A percentile compares a stretch with the other conserved stretches of the same genome.
Conservation (phyloP, 2,797 vertebrate genomes). For the Aplochiton taeniatus region DNA sequence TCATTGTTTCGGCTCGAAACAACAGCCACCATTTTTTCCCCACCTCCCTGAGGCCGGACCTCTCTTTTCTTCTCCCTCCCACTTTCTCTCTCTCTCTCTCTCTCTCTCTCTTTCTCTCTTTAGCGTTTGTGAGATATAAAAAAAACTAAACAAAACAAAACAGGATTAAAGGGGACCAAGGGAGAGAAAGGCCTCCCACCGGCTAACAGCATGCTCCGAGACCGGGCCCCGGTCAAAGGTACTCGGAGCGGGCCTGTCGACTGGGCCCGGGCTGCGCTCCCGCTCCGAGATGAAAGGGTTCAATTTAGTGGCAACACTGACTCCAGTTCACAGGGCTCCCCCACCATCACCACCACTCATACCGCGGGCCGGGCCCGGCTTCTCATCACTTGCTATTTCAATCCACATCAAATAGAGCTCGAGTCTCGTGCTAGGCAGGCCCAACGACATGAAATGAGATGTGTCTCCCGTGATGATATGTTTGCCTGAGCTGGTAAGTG, state of each 20-base stretch:
- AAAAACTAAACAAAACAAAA: no score
- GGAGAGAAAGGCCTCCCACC: constrained; percentile 31
- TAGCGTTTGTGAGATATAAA: no score
- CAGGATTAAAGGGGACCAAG: constrained; percentile 22
- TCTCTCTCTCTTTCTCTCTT: background rate
- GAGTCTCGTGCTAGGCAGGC: constrained; percentile 4
- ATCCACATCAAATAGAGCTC: constrained; percentile 33
- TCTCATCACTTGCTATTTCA: constrained; percentile 31
- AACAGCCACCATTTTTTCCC: constrained; percentile 33
- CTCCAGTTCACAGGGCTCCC: constrained; percentile 39
- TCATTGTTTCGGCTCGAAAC: constrained; percentile 38
- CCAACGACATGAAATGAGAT: constrained; percentile 32
- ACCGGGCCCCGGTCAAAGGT: constrained; percentile 28
- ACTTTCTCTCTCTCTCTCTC: no score
- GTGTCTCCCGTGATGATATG: constrained; percentile 32
- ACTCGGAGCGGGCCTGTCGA: constrained; percentile 22
- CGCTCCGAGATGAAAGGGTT: constrained; percentile 46
- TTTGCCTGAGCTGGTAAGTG: constrained; percentile 5
- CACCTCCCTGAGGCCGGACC: constrained; percentile 8
- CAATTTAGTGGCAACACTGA: constrained; percentile 48
- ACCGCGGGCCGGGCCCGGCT: constrained; percentile 41
- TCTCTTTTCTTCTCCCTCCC: background rate
- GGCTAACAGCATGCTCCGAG: constrained; percentile 19
- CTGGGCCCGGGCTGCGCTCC: constrained; percentile 33
- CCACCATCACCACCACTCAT: constrained; percentile 5